Evolutionary conservation across 92 coral and sea anemone genomes (phyloP), one percentile per base, ranked within the genome.

Genomic region (Meandrina meandrites): DNA sequence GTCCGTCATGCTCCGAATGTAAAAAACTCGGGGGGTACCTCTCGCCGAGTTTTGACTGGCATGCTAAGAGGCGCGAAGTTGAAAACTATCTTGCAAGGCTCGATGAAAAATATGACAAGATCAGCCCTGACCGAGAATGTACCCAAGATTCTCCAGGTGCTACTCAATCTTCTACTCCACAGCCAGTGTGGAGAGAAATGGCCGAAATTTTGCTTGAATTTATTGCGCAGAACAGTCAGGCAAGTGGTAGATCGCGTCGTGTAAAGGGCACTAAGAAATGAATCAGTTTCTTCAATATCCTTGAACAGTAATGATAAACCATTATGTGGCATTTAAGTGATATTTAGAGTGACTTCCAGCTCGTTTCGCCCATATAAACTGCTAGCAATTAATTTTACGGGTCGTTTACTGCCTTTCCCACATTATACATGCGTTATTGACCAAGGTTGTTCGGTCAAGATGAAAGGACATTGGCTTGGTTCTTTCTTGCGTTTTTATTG

Each of bases 21-120:
- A 76, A 72, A 11, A 14, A 80, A 27, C 81, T 90, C 34, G 87
- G 87, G 75, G 77, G 64, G 90, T 90, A 71, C 82, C 78, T 90
- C 36, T 87, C 88, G 16, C 88, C 84, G 45, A 85, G 81, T 66
- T 85, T 87, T 53, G 88, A 83, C 82, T 85, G 87, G 92, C 69
- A 78, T 27, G 90, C 83, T 4, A 47, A 81, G 16, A 86, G 77
- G 68, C 57, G 36, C 19, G 35, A 60, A 30, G 86, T 86, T 22
- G 89, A 90, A 64, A 42, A 28, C 1, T 57, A 90, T 22, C 89
- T 89, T 22, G 27, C 17, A 81, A 75, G n/a, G 18, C 79, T 88
- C 12, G 27, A 34, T 19, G 1, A 22, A 15, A 35, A 66, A 66
- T 66, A 7, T 27, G 15, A 35, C 27, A 18, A 34, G 42, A 9